phyloP scores from a whole-genome alignment of 2,888 invertebrate genomes.

The Eupeodes luniger region DNA sequence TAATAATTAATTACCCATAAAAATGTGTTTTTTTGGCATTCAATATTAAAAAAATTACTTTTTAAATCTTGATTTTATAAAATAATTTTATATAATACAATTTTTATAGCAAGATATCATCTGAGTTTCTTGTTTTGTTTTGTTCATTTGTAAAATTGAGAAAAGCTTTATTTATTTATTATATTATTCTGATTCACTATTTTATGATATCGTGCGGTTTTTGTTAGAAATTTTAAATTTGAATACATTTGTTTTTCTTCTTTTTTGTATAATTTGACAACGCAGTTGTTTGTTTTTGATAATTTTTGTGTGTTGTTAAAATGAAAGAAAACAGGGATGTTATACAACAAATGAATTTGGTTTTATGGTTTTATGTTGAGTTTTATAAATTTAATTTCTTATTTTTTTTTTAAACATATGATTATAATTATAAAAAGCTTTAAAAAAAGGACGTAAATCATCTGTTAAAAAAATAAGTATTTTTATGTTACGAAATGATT shows the following conservation, averaged over 20 bases:
- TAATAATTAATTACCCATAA: slow-evolving; percentile 66
- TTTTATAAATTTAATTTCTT: no score
- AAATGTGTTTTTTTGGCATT: slow-evolving; percentile 57
- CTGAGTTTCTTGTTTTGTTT: neutral
- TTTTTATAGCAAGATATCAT: neutral
- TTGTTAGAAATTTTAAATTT: slow-evolving; percentile 20
- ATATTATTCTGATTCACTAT: slow-evolving; percentile 12
- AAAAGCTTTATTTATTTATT: neutral
- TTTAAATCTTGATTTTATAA: slow-evolving; percentile 10
- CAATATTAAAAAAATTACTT: slow-evolving; percentile 3
- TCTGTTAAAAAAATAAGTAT: no score
- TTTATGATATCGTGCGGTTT: slow-evolving; percentile 7
- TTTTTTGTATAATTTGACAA: neutral
- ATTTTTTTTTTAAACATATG: no score
- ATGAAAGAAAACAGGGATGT: neutral
- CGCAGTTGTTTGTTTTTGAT: neutral
- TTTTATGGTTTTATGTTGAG: no score
- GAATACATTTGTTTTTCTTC: neutral
- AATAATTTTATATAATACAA: slow-evolving; percentile 32
- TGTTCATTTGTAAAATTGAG: neutral
- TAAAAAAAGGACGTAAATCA: no score
- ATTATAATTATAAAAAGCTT: no score
- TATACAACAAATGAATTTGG: neutral
- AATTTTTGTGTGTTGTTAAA: neutral
- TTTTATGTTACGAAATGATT: no score